Percentiles rank a stretch among this genome's conserved stretches.
Evolutionary conservation across 2,113 vertebrate genomes (phyloP).

Genomic region (Porphyrio hochstetteri): DNA sequence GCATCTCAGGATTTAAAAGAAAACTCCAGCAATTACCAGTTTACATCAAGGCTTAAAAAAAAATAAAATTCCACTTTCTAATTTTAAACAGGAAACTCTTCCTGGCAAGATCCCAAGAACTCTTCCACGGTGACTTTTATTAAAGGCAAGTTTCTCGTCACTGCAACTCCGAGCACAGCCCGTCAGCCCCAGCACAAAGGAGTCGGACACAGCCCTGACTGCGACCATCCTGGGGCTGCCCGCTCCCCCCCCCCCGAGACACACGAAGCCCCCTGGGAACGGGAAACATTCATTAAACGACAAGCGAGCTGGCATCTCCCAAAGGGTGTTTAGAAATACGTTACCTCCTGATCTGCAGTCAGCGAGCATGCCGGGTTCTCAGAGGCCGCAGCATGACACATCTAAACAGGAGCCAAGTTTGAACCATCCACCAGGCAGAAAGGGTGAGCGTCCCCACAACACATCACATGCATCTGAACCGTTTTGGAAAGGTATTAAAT

Average conservation of each 20-base stretch:
- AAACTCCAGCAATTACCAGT: constrained; percentile 8
- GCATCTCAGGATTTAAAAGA: not conserved
- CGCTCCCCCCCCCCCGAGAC: rapidly evolving
- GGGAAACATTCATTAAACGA: not conserved
- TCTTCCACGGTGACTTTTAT: not conserved
- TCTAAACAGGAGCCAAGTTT: constrained; percentile 8
- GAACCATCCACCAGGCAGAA: not conserved
- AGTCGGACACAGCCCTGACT: not conserved
- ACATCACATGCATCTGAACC: not conserved
- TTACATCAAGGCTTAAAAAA: not conserved
- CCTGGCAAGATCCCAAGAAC: constrained; percentile 40
- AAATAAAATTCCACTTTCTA: not conserved
- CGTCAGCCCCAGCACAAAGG: not conserved
- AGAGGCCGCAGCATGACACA: constrained; percentile 3
- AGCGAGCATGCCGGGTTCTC: not conserved
- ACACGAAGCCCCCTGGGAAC: rapidly evolving
- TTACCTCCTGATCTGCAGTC: not conserved
- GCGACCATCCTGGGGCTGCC: not conserved
- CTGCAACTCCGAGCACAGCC: not conserved
- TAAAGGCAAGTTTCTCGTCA: not conserved
- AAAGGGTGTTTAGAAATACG: not conserved
- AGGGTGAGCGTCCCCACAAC: not conserved
- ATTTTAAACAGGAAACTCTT: constrained; percentile 54
- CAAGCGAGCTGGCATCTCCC: not conserved
- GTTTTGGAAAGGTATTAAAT: rapidly evolving